Percentiles rank a stretch among this genome's conserved stretches.
These are phyloP conservation scores for Psittacula derbiana DNA, from an alignment of 2,797 vertebrate species.

Conservation along the genomic window DNA sequence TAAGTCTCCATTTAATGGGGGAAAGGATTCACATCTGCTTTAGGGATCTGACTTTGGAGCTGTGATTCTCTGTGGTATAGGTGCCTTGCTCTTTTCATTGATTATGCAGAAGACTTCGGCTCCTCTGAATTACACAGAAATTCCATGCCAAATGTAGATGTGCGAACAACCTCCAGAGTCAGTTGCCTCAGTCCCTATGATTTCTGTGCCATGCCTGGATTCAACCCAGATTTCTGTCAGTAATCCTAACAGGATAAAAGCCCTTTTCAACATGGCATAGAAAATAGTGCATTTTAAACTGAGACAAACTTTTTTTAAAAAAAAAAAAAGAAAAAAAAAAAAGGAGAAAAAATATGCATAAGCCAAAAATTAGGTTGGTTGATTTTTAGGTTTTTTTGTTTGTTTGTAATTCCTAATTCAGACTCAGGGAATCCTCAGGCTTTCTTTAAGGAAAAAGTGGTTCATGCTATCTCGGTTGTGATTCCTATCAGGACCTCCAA, in stretches of 20 bases:
- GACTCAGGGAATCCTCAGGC: conserved; percentile 29
- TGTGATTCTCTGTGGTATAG: not conserved
- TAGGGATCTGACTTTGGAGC: not conserved
- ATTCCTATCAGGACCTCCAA: not conserved
- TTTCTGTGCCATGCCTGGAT: not conserved
- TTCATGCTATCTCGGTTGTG: not conserved
- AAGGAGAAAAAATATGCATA: not conserved
- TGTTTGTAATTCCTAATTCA: not conserved
- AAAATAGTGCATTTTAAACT: not conserved
- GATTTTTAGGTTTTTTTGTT: not conserved
- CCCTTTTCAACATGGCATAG: not conserved
- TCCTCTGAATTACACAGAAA: not conserved
- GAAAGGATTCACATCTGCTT: not conserved
- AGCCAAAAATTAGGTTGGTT: not conserved
- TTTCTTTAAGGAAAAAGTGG: not conserved
- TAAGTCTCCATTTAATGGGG: not conserved
- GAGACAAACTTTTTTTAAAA: not conserved
- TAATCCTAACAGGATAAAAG: not conserved
- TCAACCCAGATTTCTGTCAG: not conserved
- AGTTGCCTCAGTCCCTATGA: not conserved
- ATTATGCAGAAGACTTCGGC: not conserved
- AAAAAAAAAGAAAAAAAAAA: no score
- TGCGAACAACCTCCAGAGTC: not conserved
- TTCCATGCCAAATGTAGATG: not conserved
- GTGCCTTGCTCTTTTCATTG: not conserved